Evolutionary conservation across 1,140 invertebrate genomes (phyloP).

Genomic region (Onthophagus taurus): DNA sequence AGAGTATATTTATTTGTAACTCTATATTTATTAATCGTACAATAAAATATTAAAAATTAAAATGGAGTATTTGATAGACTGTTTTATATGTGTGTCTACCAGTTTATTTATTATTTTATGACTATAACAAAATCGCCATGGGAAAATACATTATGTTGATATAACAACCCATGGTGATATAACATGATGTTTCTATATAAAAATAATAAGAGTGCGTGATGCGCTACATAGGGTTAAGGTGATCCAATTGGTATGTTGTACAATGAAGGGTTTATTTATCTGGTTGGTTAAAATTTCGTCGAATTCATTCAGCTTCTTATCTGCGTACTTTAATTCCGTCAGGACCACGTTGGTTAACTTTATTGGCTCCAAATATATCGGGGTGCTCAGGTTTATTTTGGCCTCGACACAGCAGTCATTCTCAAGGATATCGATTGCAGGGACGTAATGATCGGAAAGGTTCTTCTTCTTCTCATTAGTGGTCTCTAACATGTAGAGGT

Average conservation of each 20-base stretch:
- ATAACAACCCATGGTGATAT: too few relatives aligned
- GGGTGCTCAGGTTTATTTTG: neutral
- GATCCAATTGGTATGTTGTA: slow-evolving; percentile 2
- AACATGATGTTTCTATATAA: too few relatives aligned
- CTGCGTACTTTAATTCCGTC: slow-evolving; percentile 2
- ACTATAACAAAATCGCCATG: too few relatives aligned
- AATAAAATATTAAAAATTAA: too few relatives aligned
- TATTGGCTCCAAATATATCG: neutral
- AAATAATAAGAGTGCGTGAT: too few relatives aligned
- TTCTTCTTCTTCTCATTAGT: neutral
- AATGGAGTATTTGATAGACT: too few relatives aligned
- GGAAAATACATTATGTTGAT: too few relatives aligned
- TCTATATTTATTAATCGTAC: too few relatives aligned
- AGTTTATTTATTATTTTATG: too few relatives aligned
- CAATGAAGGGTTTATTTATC: neutral
- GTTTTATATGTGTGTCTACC: too few relatives aligned
- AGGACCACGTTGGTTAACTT: neutral
- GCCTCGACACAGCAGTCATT: slow-evolving; percentile 1
- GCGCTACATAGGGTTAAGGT: too few relatives aligned
- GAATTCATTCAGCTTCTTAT: slow-evolving; percentile 1
- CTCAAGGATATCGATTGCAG: neutral
- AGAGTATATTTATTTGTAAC: too few relatives aligned
- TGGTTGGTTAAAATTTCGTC: neutral
- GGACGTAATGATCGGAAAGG: slow-evolving; percentile 1
- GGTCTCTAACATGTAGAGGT: neutral